phyloP scores from a whole-genome alignment of 2,113 vertebrate genomes.

The Passer domesticus region DNA sequence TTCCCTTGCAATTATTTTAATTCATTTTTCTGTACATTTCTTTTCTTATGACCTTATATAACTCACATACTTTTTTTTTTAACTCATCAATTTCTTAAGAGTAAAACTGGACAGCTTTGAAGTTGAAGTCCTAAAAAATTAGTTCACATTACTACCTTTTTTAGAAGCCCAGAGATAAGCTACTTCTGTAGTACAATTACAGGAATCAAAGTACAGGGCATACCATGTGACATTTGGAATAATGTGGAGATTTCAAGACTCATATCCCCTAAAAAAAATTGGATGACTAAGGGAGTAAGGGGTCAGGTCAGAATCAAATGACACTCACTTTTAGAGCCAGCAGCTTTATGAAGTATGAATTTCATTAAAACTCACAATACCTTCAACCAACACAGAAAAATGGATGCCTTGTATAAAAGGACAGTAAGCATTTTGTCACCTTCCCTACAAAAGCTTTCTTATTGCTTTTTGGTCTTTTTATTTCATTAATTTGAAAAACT shows the following conservation, averaged over 20 bases:
- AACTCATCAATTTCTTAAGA: not conserved
- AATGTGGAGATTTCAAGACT: not conserved
- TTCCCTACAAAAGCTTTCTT: not conserved
- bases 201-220: not conserved
- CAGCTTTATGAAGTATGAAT: not conserved
- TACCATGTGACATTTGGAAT: not conserved
- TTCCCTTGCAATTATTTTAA: not conserved
- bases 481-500: not conserved
- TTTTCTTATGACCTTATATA: not conserved
- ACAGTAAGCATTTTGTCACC: not conserved
- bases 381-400: not conserved
- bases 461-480: not conserved
- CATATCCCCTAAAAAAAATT: not conserved
- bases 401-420: not conserved
- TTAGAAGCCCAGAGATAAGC: not conserved
- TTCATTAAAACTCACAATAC: not conserved
- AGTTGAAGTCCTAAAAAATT: not conserved
- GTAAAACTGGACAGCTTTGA: not conserved
- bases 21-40: not conserved
- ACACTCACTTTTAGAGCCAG: not conserved
- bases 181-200: not conserved
- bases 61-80: not conserved
- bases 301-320: not conserved
- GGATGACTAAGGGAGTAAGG: not conserved
- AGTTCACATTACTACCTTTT: not conserved